These are phyloP conservation scores for Rhea americana DNA, from an alignment of 2,113 vertebrate genomes.

Conservation along the genomic window DNA sequence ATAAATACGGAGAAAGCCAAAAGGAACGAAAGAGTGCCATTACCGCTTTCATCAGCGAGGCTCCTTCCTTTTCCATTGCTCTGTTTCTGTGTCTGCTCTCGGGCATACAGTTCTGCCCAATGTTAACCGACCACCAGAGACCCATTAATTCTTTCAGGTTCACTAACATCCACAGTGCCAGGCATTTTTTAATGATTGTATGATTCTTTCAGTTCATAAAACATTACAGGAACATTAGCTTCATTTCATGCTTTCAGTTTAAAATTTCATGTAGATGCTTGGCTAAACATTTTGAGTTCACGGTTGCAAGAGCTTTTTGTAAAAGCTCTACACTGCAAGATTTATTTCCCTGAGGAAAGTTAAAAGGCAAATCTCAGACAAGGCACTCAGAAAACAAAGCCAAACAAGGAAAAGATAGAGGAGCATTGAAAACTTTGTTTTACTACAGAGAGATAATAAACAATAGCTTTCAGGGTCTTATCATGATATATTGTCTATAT, in stretches of 20 bases:
- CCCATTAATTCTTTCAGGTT: not conserved
- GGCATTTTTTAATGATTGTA: not conserved
- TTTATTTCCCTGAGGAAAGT: conserved; percentile 16
- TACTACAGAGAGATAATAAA: conserved; percentile 31
- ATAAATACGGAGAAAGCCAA: not conserved
- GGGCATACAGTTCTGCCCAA: not conserved
- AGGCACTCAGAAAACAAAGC: conserved; percentile 21
- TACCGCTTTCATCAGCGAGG: not conserved
- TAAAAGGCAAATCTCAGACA: not conserved
- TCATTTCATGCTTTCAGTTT: not conserved
- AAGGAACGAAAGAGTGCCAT: not conserved
- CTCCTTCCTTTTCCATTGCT: not conserved
- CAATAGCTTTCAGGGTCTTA: conserved; percentile 33
- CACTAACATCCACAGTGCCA: not conserved
- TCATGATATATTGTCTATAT: not conserved
- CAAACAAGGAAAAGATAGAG: conserved; percentile 34
- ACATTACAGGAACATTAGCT: not conserved
- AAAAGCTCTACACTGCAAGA: not conserved
- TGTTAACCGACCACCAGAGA: not conserved
- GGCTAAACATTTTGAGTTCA: not conserved
- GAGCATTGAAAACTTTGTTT: conserved; percentile 21
- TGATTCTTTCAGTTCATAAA: not conserved
- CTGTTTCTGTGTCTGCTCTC: not conserved
- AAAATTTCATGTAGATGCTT: not conserved
- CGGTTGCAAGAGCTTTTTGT: not conserved